phyloP scores from a whole-genome alignment of 2,888 invertebrate species.

The Malachius bipustulatus region DNA sequence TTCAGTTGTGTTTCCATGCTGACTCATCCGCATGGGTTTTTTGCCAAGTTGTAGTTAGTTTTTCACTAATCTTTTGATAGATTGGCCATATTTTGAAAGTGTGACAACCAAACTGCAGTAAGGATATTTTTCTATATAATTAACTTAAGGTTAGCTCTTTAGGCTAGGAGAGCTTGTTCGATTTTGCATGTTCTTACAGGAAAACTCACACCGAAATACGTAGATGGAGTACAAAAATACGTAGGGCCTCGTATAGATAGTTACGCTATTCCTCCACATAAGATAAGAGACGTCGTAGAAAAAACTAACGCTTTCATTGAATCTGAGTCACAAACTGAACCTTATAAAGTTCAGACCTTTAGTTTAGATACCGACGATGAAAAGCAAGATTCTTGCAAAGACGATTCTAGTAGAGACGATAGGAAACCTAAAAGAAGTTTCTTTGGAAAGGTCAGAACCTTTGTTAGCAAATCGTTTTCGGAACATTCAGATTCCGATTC shows the following conservation, averaged over 20 bases:
- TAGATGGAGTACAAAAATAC: slow-evolving; percentile 23
- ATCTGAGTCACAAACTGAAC: slow-evolving; percentile 33
- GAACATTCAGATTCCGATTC: slow-evolving; percentile 35
- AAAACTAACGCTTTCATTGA: slow-evolving; percentile 34
- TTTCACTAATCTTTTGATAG: slow-evolving; percentile 22
- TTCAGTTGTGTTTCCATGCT: slow-evolving; percentile 22
- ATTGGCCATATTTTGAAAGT: slow-evolving; percentile 17
- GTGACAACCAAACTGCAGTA: slow-evolving; percentile 30
- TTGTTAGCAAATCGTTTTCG: slow-evolving; percentile 33
- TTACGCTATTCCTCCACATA: slow-evolving; percentile 1
- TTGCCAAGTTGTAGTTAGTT: slow-evolving; percentile 27
- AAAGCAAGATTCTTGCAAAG: slow-evolving; percentile 23
- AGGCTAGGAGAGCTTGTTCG: slow-evolving; percentile 36
- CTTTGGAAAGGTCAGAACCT: slow-evolving; percentile 34
- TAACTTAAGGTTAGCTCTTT: slow-evolving; percentile 28
- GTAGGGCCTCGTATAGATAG: too few relatives aligned
- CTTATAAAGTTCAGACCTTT: slow-evolving; percentile 24
- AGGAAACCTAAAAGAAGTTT: slow-evolving; percentile 32
- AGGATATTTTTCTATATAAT: slow-evolving; percentile 30
- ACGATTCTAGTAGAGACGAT: slow-evolving; percentile 24
- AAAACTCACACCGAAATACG: slow-evolving; percentile 34
- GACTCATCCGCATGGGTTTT: slow-evolving; percentile 34
- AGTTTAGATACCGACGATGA: slow-evolving; percentile 13
- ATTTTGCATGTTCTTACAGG: slow-evolving; percentile 39
- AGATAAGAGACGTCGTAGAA: slow-evolving; percentile 10